Evolutionary conservation across 2,797 vertebrate species (phyloP).

Genomic region (Peromyscus melanophrys): DNA sequence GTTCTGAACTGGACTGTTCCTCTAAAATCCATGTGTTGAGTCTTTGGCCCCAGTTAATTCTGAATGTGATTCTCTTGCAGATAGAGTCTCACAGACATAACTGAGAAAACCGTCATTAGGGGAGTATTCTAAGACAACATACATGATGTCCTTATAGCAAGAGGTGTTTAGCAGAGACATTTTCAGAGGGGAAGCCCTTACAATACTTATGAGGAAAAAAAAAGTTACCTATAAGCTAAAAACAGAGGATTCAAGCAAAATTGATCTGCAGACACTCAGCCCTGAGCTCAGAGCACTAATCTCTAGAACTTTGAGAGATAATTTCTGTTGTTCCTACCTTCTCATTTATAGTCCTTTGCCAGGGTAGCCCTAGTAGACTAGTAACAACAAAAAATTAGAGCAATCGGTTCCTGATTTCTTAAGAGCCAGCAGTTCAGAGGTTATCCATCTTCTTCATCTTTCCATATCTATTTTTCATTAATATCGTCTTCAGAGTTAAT

Average conservation of each 20-base stretch:
- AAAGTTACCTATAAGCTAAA: not conserved
- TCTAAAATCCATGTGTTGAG: not conserved
- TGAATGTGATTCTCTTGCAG: not conserved
- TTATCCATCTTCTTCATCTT: not conserved
- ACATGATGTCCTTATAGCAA: not conserved
- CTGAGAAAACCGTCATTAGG: not conserved
- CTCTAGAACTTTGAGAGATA: not conserved
- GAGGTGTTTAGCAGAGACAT: not conserved
- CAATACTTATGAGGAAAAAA: not conserved
- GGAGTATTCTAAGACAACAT: not conserved
- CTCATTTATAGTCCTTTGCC: not conserved
- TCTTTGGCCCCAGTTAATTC: not conserved
- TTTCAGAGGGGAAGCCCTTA: not conserved
- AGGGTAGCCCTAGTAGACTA: not conserved
- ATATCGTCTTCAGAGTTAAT: not conserved
- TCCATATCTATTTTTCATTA: slow-evolving; percentile 21
- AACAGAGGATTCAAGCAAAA: not conserved
- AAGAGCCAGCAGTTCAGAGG: not conserved
- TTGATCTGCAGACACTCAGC: not conserved
- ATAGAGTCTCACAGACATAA: not conserved
- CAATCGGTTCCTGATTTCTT: not conserved
- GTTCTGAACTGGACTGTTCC: not conserved
- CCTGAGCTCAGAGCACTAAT: not conserved
- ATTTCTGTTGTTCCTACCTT: not conserved
- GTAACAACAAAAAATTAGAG: not conserved